These are phyloP conservation scores for Apocheima hispidaria DNA, from an alignment of 2,888 invertebrate species.

Conservation along the genomic window DNA sequence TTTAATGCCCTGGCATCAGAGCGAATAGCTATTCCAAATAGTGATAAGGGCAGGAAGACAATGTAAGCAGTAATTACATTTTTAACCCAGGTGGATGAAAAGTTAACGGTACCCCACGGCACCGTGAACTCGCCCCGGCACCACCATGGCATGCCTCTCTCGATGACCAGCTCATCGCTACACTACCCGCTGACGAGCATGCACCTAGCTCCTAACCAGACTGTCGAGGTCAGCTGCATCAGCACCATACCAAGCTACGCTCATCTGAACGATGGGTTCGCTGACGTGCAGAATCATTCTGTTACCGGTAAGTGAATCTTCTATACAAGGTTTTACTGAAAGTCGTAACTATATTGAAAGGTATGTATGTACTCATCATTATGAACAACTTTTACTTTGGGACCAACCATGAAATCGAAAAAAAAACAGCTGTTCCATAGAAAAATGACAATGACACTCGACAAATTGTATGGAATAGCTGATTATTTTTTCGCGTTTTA, in stretches of 20 bases:
- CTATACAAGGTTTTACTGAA: no score
- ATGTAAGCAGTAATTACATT: not conserved
- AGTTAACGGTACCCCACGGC: slow-evolving; percentile 74
- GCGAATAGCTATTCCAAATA: no score
- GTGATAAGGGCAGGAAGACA: not conserved
- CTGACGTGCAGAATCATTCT: slow-evolving; percentile 90
- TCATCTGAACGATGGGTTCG: slow-evolving; percentile 88
- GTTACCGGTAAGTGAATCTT: slow-evolving; percentile 88
- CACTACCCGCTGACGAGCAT: slow-evolving; percentile 90
- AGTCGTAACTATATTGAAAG: no score
- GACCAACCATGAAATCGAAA: no score
- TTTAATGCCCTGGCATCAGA: no score
- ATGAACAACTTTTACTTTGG: no score
- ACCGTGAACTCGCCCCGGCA: slow-evolving; percentile 70
- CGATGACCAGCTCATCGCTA: slow-evolving; percentile 79
- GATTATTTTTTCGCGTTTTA: no score
- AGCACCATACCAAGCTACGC: slow-evolving; percentile 92
- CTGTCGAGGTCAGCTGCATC: slow-evolving; percentile 90
- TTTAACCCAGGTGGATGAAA: slow-evolving; percentile 74
- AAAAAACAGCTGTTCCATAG: no score
- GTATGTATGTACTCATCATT: no score
- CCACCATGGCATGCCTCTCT: slow-evolving; percentile 76
- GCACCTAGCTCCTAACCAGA: slow-evolving; percentile 89
- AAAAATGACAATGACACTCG: no score
- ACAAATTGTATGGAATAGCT: no score